phyloP scores from a whole-genome alignment of 2,113 vertebrate genomes.

The Myrmecophaga tridactyla region DNA sequence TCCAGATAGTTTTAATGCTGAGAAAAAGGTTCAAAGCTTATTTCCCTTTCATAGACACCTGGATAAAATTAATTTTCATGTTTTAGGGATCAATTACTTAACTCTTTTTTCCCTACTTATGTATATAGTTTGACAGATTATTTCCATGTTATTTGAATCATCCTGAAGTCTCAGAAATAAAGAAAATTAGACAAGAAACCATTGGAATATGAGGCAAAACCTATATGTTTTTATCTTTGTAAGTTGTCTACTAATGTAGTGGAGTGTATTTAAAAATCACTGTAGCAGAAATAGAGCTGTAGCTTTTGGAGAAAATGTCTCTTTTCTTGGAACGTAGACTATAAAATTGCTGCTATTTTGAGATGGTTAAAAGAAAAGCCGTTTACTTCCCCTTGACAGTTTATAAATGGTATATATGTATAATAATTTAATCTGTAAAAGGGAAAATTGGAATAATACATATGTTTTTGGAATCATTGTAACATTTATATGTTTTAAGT shows the following conservation, averaged over 20 bases:
- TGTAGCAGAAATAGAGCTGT: not conserved
- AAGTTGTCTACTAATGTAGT: not conserved
- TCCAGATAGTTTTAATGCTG: conserved; percentile 47
- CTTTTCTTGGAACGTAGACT: not conserved
- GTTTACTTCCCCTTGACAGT: not conserved
- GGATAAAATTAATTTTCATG: conserved; percentile 66
- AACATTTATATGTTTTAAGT: not conserved
- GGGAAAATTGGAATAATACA: not conserved
- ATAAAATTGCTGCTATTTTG: not conserved
- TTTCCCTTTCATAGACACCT: conserved; percentile 58
- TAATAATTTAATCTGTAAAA: not conserved
- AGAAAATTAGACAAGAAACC: not conserved
- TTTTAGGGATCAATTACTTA: conserved; percentile 56
- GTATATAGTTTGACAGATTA: not conserved
- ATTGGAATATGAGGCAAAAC: not conserved
- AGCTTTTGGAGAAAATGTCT: not conserved
- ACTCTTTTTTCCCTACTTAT: conserved; percentile 53
- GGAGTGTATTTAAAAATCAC: not conserved
- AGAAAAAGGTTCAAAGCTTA: conserved; percentile 38
- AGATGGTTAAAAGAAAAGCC: not conserved
- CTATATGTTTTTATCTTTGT: not conserved
- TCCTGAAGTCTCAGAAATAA: not conserved
- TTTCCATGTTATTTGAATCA: not conserved
- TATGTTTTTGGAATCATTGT: not conserved
- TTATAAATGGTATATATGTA: not conserved